Base-by-base conservation (phyloP, 2,888 invertebrate genomes). In the Lamellibrachia columna region DNA sequence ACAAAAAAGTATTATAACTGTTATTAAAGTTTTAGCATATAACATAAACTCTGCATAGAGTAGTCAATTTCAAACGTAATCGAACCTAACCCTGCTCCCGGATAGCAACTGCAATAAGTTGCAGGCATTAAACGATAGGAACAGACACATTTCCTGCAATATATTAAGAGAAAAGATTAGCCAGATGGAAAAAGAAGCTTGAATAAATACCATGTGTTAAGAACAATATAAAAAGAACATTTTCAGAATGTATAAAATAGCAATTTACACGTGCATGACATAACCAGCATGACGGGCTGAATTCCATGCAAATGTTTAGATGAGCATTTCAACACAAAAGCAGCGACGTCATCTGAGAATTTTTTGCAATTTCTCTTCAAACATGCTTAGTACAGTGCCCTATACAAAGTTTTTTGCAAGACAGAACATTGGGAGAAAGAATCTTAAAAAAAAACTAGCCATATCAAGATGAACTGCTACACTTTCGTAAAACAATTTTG, bases 311-410 rank as follows among this genome's bases (percentile, higher is more conserved):
- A 22, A 22, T 75, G 75, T 22, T 75, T 75, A 75, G 75, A 75
- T n/a, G n/a, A 75, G 75, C 15, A 75, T 75, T 15, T 75, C 75
- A 75, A 15, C 75, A 75, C 75, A 75, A 75, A 75, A 75, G 75
- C 75, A 75, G 75, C 75, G n/a, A 55, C 3, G 75, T 75, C 75
- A 22, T 75, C 75, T 75, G 75, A 75, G 75, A 75, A 75, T 75
- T 75, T 22, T 75, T 75, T 2, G 75, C 75, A 75, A 75, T 75
- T 75, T 75, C 75, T 75, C 75, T 75, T 75, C 75, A 75, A 75
- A 75, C 75, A 75, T 75, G 75, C 75, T n/a, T 75, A n/a, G 22
- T 75, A n/a, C 75, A 75, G 75, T 75, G 75, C 75, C 75, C 75
- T 75, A 75, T 75, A 22, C 75, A 75, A 11, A 75, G 75, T 11